phyloP scores from a whole-genome alignment of 2,797 vertebrate genomes.

The Toxotes lorentzi region DNA sequence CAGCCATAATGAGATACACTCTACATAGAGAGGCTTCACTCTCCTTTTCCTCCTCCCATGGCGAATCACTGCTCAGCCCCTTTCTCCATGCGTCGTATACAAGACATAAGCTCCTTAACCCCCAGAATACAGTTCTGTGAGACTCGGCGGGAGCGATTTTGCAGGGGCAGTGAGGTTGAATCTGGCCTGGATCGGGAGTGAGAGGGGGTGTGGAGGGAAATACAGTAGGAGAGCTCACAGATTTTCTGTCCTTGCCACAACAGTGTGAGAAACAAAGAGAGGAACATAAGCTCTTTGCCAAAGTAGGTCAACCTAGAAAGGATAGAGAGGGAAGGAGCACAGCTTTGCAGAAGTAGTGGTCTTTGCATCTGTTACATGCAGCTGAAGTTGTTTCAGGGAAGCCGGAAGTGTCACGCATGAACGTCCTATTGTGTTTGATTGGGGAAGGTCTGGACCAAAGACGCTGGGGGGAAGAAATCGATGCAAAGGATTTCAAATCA shows the following conservation, averaged over 20 bases:
- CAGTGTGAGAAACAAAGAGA: slow-evolving; percentile 73
- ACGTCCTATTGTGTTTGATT: slow-evolving; percentile 67
- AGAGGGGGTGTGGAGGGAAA: slow-evolving; percentile 42
- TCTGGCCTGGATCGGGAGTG: slow-evolving; percentile 57
- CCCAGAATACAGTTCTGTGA: slow-evolving; percentile 72
- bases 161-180: slow-evolving; percentile 71
- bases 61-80: slow-evolving; percentile 71
- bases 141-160: slow-evolving; percentile 70
- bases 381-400: slow-evolving; percentile 54
- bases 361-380: slow-evolving; percentile 44
- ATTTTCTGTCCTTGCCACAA: slow-evolving; percentile 69
- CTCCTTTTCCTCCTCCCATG: slow-evolving; percentile 49
- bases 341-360: slow-evolving; percentile 55
- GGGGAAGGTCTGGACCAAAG: slow-evolving; percentile 58
- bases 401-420: slow-evolving; percentile 66
- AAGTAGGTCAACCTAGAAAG: slow-evolving; percentile 80
- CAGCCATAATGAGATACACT: slow-evolving; percentile 74
- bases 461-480: slow-evolving; percentile 80
- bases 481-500: slow-evolving; percentile 87
- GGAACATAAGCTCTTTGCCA: slow-evolving; percentile 60
- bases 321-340: slow-evolving; percentile 36
- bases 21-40: slow-evolving; percentile 67
- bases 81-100: slow-evolving; percentile 68
- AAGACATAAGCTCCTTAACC: slow-evolving; percentile 83
- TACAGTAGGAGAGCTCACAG: slow-evolving; percentile 64